phyloP scores from a whole-genome alignment of 2,888 invertebrate species.

The Julus scandinavius region DNA sequence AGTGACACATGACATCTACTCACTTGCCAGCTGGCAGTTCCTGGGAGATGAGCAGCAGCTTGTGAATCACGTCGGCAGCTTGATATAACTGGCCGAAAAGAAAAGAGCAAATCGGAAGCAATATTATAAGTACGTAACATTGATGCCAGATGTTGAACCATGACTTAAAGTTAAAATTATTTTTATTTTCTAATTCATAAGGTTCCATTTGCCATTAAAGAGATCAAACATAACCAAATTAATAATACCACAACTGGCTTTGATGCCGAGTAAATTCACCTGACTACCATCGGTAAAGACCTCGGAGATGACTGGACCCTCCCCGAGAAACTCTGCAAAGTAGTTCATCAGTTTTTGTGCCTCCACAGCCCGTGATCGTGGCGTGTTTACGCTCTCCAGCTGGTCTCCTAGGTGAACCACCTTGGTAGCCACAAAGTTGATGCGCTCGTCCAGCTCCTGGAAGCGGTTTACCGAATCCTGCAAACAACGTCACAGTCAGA shows the following conservation, averaged over 20 bases:
- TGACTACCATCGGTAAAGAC: conserved; percentile 86
- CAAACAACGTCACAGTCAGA: background rate
- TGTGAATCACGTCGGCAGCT: conserved; percentile 97
- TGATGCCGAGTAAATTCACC: conserved; percentile 66
- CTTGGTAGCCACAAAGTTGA: conserved; percentile 96
- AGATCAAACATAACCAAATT: too few species aligned
- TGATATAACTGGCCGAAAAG: conserved; percentile 77
- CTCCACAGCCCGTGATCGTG: conserved; percentile 92
- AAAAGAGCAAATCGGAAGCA: conserved; percentile 60
- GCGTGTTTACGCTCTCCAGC: conserved; percentile 94
- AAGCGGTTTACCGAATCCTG: conserved; percentile 86
- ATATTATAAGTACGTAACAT: background rate
- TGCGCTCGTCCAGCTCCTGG: conserved; percentile 92
- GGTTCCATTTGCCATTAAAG: too few species aligned
- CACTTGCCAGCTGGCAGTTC: conserved; percentile 88
- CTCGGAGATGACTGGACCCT: conserved; percentile 84
- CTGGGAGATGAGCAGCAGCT: conserved; percentile 93
- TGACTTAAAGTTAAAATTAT: too few species aligned
- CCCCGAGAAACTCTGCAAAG: conserved; percentile 89
- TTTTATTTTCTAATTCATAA: too few species aligned
- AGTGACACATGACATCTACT: conserved; percentile 59
- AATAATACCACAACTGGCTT: too few species aligned
- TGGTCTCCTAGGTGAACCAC: conserved; percentile 99
- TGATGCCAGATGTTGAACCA: background rate
- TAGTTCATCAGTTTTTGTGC: conserved; percentile 92